phyloP scores from a whole-genome alignment of 2,113 vertebrate species.

The Albula goreensis region DNA sequence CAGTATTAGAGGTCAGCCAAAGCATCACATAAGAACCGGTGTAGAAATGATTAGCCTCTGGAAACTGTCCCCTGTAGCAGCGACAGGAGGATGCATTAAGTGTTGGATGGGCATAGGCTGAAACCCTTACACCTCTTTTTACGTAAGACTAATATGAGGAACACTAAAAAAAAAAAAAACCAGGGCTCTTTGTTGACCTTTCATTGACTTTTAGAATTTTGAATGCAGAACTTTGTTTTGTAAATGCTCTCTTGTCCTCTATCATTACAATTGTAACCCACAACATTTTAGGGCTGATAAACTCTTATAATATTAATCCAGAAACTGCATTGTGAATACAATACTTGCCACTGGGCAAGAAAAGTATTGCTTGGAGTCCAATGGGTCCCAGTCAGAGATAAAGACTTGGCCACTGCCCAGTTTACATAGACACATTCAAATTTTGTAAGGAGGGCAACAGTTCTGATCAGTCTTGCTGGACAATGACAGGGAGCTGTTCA shows the following conservation, averaged over 20 bases:
- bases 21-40: background rate
- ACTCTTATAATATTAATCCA: background rate
- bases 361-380: background rate
- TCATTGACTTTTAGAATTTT: background rate
- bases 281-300: background rate
- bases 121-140: background rate
- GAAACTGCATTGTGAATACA: slow-evolving; percentile 3
- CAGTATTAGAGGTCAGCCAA: background rate
- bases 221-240: background rate
- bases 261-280: background rate
- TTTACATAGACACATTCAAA: slow-evolving; percentile 18
- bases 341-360: background rate
- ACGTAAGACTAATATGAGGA: background rate
- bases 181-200: background rate
- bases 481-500: slow-evolving; percentile 21
- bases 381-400: background rate
- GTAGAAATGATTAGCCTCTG: background rate
- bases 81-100: slow-evolving; percentile 2
- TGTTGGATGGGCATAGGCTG: background rate
- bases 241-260: too few relatives aligned
- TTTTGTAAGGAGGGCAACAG: background rate
- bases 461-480: background rate
- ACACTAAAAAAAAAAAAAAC: background rate
- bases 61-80: background rate
- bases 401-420: background rate